Evolutionary conservation across 2,113 vertebrate species (phyloP).

Genomic region (Trochalopteron elliotii): DNA sequence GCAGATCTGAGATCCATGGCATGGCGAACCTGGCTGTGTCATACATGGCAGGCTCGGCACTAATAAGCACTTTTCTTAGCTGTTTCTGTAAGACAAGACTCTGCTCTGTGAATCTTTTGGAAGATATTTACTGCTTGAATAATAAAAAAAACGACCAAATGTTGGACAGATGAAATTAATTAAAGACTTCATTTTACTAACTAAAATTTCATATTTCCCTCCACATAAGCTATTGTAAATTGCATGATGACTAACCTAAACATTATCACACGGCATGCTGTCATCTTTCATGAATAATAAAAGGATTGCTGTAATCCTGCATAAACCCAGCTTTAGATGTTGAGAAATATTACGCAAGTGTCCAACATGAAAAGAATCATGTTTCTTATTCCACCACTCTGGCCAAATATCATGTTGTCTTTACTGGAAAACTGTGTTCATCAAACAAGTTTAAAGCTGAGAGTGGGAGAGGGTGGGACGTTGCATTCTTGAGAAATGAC

Average conservation of each 20-base stretch:
- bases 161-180: constrained; percentile 41
- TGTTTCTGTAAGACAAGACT: neutral
- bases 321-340: constrained; percentile 11
- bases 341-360: constrained; percentile 44
- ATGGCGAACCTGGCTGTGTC: constrained; percentile 11
- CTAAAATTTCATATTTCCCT: constrained; percentile 30
- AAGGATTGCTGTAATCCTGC: constrained; percentile 27
- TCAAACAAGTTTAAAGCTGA: constrained; percentile 49
- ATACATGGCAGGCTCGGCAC: neutral
- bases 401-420: constrained; percentile 51
- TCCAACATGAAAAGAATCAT: constrained; percentile 44
- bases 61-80: constrained; percentile 14
- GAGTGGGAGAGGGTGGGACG: constrained; percentile 46
- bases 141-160: neutral
- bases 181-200: constrained; percentile 20
- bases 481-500: constrained; percentile 59
- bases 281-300: constrained; percentile 44
- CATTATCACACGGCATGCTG: neutral
- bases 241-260: constrained; percentile 37
- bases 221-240: constrained; percentile 10
- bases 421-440: constrained; percentile 60
- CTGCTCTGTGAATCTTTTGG: neutral
- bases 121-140: constrained; percentile 28
- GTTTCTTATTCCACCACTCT: constrained; percentile 46
- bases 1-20: neutral